phyloP scores from a whole-genome alignment of 2,113 vertebrate species.

The Megalops atlanticus region DNA sequence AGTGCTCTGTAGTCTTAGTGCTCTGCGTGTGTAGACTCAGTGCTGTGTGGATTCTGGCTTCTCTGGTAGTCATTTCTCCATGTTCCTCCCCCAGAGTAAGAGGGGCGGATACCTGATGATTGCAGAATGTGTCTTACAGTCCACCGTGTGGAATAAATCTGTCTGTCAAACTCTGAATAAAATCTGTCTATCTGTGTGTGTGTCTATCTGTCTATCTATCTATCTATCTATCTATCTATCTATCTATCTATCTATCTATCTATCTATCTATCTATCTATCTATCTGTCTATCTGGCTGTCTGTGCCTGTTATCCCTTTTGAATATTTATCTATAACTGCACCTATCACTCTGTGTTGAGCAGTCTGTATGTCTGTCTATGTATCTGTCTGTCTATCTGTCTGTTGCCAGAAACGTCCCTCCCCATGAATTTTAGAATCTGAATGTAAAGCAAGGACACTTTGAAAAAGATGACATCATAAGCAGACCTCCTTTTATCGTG shows the following conservation, averaged over 20 bases:
- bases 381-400: neutral
- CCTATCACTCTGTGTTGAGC: neutral
- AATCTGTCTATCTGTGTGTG: too few relatives aligned
- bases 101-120: neutral
- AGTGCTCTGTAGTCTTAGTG: too few relatives aligned
- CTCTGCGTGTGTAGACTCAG: too few relatives aligned
- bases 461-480: neutral
- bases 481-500: slow-evolving; percentile 1
- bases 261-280: too few relatives aligned
- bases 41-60: neutral
- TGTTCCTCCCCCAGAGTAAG: neutral
- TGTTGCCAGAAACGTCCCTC: too few relatives aligned
- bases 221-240: too few relatives aligned
- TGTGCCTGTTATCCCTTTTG: neutral
- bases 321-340: neutral
- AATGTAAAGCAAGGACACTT: slow-evolving; percentile 8
- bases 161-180: neutral
- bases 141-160: neutral
- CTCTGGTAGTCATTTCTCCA: neutral
- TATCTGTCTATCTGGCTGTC: too few relatives aligned
- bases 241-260: too few relatives aligned
- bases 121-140: neutral
- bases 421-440: neutral
- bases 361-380: neutral
- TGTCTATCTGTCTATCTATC: too few relatives aligned